Percentiles rank a stretch among this genome's conserved stretches.
phyloP scores from a whole-genome alignment of 2,888 invertebrate species.

The Acrobasis repandana region DNA sequence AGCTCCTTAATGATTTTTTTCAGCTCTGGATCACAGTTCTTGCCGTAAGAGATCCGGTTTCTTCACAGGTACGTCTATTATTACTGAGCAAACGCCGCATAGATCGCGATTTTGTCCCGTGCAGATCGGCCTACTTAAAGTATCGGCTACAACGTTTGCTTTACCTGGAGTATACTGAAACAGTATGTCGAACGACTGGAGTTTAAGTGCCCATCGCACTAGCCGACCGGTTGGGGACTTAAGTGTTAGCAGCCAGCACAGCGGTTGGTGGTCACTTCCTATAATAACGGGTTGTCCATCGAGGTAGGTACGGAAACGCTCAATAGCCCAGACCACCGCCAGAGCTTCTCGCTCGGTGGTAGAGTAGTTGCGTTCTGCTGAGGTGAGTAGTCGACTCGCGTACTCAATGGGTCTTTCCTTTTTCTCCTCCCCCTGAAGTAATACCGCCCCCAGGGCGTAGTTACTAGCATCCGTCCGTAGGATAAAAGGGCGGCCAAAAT shows the following conservation, averaged over 20 bases:
- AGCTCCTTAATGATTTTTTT: too few species aligned
- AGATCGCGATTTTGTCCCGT: not conserved
- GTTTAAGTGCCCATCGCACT: constrained; percentile 57
- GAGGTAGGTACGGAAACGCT: constrained; percentile 41
- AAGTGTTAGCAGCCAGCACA: constrained; percentile 58
- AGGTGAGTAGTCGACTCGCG: too few species aligned
- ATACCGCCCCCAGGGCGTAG: too few species aligned
- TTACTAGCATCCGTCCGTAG: not conserved
- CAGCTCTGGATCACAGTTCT: too few species aligned
- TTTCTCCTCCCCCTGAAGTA: too few species aligned
- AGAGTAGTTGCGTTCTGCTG: too few species aligned
- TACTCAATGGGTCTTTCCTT: too few species aligned
- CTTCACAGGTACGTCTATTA: too few species aligned
- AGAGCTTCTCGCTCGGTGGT: not conserved
- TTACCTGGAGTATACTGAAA: constrained; percentile 50
- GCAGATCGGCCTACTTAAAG: constrained; percentile 39
- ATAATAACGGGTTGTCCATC: constrained; percentile 51
- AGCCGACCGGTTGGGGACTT: constrained; percentile 60
- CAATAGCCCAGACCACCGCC: constrained; percentile 34
- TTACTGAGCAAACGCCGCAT: not conserved
- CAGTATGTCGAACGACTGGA: constrained; percentile 50
- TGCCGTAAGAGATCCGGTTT: too few species aligned
- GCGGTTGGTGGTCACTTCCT: constrained; percentile 60
- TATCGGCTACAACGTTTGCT: constrained; percentile 52
- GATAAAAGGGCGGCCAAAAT: too few species aligned